Evolutionary conservation across 2,797 vertebrate genomes (phyloP).

Genomic region (Salarias fasciatus): DNA sequence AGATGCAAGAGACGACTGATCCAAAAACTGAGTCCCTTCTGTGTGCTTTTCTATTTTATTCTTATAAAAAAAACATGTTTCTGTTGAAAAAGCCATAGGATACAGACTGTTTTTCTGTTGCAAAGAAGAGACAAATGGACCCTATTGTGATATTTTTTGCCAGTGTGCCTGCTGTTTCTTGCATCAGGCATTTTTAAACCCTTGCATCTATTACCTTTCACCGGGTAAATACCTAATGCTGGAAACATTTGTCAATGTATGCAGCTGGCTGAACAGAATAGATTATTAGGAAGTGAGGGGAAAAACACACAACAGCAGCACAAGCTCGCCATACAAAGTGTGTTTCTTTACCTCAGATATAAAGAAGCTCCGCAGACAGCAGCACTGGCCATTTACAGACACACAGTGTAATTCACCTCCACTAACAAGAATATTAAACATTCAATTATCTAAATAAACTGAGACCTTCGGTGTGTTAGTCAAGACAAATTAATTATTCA

Average conservation of each 20-base stretch:
- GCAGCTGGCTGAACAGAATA: conserved; percentile 86
- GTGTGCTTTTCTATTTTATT: background rate
- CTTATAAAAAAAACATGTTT: conserved; percentile 13
- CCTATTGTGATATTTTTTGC: conserved; percentile 63
- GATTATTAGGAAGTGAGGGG: conserved; percentile 86
- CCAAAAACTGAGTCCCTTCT: background rate
- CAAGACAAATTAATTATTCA: conserved; percentile 51
- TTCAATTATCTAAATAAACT: conserved; percentile 29
- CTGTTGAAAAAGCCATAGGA: conserved; percentile 10
- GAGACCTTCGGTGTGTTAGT: conserved; percentile 20
- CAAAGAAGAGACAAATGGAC: conserved; percentile 57
- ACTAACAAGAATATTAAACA: conserved; percentile 40
- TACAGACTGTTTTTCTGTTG: conserved; percentile 47
- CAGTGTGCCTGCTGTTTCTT: conserved; percentile 70
- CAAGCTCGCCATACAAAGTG: conserved; percentile 56
- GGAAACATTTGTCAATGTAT: conserved; percentile 88
- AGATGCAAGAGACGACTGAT: background rate
- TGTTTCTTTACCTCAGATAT: conserved; percentile 47
- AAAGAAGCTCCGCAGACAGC: conserved; percentile 43
- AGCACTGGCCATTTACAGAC: conserved; percentile 37
- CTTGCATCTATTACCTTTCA: conserved; percentile 85
- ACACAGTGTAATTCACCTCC: conserved; percentile 22
- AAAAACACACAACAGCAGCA: conserved; percentile 79
- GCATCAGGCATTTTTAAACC: conserved; percentile 81
- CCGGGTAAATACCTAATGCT: conserved; percentile 85